Evolutionary conservation across 2,888 invertebrate genomes (phyloP).

Genomic region (Molorchus minor): DNA sequence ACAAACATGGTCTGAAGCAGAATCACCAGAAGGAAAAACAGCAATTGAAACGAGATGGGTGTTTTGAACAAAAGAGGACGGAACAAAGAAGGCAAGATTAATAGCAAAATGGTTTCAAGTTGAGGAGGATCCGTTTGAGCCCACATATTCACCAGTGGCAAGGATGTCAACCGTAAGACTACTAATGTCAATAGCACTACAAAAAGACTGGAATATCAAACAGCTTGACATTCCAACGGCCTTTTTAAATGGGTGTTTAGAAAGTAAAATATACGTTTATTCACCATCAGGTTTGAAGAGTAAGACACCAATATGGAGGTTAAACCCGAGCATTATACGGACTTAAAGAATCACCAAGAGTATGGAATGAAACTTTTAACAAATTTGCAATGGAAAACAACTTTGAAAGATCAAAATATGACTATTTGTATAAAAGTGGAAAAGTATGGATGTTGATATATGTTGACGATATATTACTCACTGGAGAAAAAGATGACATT

Average conservation of each 20-base stretch:
- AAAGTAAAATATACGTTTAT: slow-evolving; percentile 33
- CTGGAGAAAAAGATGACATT: slow-evolving; percentile 15
- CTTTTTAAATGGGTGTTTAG: slow-evolving; percentile 39
- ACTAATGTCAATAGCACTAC: slow-evolving; percentile 26
- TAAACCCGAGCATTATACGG: slow-evolving; percentile 42
- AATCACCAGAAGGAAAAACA: slow-evolving; percentile 9
- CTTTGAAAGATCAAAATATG: slow-evolving; percentile 34
- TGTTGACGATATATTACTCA: slow-evolving; percentile 29
- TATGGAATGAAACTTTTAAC: slow-evolving; percentile 34
- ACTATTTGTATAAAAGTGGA: slow-evolving; percentile 31
- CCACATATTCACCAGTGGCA: slow-evolving; percentile 31
- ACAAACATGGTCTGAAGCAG: slow-evolving; percentile 10
- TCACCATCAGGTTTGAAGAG: slow-evolving; percentile 26
- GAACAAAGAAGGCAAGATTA: slow-evolving; percentile 35
- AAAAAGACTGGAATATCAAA: slow-evolving; percentile 27
- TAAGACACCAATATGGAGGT: slow-evolving; percentile 20
- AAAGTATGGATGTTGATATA: slow-evolving; percentile 22
- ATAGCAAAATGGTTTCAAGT: slow-evolving; percentile 36
- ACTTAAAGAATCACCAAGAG: slow-evolving; percentile 33
- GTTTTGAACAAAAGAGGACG: slow-evolving; percentile 26
- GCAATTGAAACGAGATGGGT: slow-evolving; percentile 26
- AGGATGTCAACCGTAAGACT: slow-evolving; percentile 26
- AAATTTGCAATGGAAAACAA: slow-evolving; percentile 22
- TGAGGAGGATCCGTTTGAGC: slow-evolving; percentile 27
- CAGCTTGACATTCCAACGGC: slow-evolving; percentile 36